Evolutionary conservation across 2,113 vertebrate genomes (phyloP), one percentile per base, ranked within the genome.

Genomic region (Prionailurus viverrinus): DNA sequence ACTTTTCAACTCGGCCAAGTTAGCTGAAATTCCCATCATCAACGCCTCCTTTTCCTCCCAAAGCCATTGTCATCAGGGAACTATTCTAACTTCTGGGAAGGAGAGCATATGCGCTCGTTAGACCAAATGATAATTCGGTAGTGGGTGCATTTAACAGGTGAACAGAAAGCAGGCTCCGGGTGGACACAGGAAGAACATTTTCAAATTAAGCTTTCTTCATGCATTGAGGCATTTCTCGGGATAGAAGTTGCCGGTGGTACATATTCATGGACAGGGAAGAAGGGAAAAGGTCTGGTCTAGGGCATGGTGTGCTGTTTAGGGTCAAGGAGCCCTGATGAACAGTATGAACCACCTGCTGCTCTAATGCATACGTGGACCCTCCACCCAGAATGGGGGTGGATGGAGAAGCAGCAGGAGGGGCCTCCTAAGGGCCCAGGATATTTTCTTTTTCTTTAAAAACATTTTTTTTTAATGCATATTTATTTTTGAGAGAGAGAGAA

Each of bases 141-240:
- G 71, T 71, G 84, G 88, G 36, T 89, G 23, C 61, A 31, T 85
- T 89, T 73, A 84, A 92, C 78, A 83, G 95, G 91, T 66, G 89
- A 83, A 80, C 14, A 41, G 69, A 58, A 89, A 86, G 68, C 36
- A 82, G 73, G 55, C 58, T 71, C 29, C 66, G 87, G 68, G 7
- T 51, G 81, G 69, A 95, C 92, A 51, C 4, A 5, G 92, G 83
- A 71, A 15, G 41, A 83, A 12, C 55, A 36, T 83, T 95, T 95
- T 76, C 33, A 96, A 87, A 83, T 69, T 45, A 91, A 85, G 58
- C 11, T 73, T 63, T 78, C 79, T 68, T 80, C 21, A 36, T 84
- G 33, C 51, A 39, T 31, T 48, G 36, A 48, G 65, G n/a, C 21
- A 92, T 33, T 79, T 95, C 96, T 79, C 55, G 21, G 45, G n/a